Conservation (phyloP, 2,113 vertebrate genomes). For the Tychaedon coryphoeus region DNA sequence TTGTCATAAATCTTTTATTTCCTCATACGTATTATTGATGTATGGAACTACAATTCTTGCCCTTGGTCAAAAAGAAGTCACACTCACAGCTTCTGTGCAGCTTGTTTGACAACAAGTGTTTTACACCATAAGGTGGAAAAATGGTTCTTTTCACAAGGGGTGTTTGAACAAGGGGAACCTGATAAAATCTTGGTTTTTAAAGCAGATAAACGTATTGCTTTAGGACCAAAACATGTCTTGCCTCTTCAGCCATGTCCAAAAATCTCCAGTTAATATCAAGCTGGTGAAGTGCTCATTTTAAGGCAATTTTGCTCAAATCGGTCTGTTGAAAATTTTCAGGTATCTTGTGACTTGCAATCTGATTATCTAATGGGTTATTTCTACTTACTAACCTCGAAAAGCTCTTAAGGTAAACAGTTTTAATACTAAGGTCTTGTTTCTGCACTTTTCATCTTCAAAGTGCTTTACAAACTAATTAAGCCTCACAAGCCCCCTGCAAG, state of each 20-base stretch:
- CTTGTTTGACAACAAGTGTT: background rate
- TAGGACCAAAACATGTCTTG: background rate
- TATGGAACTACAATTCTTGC: background rate
- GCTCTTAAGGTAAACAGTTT: slow-evolving; percentile 44
- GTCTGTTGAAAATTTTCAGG: background rate
- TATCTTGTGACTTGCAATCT: background rate
- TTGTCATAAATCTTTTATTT: background rate
- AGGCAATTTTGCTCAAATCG: background rate
- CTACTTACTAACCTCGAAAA: slow-evolving; percentile 3
- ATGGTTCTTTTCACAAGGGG: background rate
- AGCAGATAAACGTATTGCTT: background rate
- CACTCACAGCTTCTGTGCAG: background rate
- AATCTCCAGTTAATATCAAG: background rate
- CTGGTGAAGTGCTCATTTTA: background rate
- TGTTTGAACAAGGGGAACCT: background rate
- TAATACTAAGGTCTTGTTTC: slow-evolving; percentile 21
- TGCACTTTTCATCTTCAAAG: slow-evolving; percentile 39
- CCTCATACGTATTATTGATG: background rate
- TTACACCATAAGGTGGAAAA: fast-evolving
- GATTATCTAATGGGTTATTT: background rate
- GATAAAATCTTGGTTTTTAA: background rate
- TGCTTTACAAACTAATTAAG: slow-evolving; percentile 52
- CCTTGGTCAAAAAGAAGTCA: background rate
- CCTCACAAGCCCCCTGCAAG: slow-evolving; percentile 27
- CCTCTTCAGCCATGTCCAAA: background rate